Base-by-base conservation (phyloP, 2,888 invertebrate genomes). In the Colostygia pectinataria region DNA sequence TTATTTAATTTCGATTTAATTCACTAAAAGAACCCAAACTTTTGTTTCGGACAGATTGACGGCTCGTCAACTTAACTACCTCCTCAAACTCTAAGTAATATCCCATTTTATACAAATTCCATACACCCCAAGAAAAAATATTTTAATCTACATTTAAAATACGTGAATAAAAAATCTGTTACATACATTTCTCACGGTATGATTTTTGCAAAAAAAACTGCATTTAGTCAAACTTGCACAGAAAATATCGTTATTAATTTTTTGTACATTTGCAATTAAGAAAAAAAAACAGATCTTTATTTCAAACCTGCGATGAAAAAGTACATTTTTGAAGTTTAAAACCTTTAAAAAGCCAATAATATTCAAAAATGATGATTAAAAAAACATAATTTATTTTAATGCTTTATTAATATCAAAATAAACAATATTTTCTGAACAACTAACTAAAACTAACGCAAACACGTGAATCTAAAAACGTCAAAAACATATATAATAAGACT, bases 21-120 rank as follows among this genome's bases (percentile, higher is more conserved):
- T 55, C 71, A 75, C 82, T 79, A 83, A 83, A 82, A 61, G 83
- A 81, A 83, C 85, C 87, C 87, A 87, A 86, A 74, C 59, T 77
- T 76, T 32, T 12, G 10, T 39, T 71, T 74, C 78, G 82, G 82
- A 80, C 82, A 68, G 77, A 76, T 74, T 77, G 47, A 71, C 48
- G 61, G 54, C 80, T 81, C 83, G 71, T 74, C 71, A 72, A 78
- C 55, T 55, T 57, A 81, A 77, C 74, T 76, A 57, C 45, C 40
- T 50, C 33, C 32, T 37, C 53, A 55, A 55, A 51, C 80, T 81
- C 76, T 77, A 84, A 75, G 76, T 80, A 79, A 76, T 79, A 80
- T 68, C 71, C 84, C 85, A 88, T 80, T 87, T 89, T 88, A 83
- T 88, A 88, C 87, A 88, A 65, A 74, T 78, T 86, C 86, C 88